phyloP scores from a whole-genome alignment of 2,113 vertebrate genomes.

The Mus pahari region DNA sequence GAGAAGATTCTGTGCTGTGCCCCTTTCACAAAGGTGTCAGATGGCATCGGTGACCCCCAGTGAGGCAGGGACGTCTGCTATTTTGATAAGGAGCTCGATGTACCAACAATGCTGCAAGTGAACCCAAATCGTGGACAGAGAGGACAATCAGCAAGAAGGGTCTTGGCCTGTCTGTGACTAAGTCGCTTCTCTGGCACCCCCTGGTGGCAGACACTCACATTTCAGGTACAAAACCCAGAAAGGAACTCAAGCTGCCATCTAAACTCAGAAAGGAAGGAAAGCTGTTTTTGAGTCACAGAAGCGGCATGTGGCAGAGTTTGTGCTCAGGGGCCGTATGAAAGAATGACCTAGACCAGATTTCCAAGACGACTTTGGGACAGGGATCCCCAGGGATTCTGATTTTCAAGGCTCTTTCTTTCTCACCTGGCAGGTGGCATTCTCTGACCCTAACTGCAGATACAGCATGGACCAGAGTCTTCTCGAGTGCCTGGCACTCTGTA shows the following conservation, averaged over 20 bases:
- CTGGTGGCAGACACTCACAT: slow-evolving; percentile 29
- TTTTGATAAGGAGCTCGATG: not conserved
- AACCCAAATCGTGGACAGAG: fast-evolving
- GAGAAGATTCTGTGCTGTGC: not conserved
- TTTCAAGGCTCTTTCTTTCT: not conserved
- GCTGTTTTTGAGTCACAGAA: not conserved
- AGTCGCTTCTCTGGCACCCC: slow-evolving; percentile 52
- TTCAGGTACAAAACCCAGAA: not conserved
- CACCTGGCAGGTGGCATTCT: not conserved
- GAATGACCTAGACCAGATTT: not conserved
- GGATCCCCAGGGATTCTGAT: not conserved
- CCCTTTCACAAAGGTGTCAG: not conserved
- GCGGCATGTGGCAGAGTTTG: not conserved
- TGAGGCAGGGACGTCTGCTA: not conserved
- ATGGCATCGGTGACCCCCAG: not conserved
- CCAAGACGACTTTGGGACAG: not conserved
- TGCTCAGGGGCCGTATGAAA: not conserved
- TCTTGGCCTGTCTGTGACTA: not conserved
- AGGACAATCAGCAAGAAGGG: not conserved
- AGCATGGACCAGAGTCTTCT: not conserved
- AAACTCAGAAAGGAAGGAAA: not conserved
- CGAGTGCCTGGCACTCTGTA: not conserved
- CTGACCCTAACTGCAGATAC: not conserved
- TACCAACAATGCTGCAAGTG: not conserved
- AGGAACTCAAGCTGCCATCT: fast-evolving